Evolutionary conservation across 1,140 invertebrate genomes (phyloP).

Genomic region (Penaeus chinensis): DNA sequence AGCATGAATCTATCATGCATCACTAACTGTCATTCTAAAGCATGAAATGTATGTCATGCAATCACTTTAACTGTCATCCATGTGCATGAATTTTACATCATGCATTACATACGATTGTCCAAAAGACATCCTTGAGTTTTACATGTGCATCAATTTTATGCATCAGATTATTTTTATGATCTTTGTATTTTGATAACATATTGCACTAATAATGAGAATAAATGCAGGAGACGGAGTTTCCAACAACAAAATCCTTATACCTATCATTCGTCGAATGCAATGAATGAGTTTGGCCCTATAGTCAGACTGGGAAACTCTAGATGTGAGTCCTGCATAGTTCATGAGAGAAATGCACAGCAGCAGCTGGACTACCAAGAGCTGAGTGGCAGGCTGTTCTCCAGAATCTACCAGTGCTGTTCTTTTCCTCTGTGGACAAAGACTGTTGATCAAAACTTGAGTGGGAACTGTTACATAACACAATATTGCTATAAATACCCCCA

Average conservation of each 20-base stretch:
- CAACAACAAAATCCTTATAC: slow-evolving; percentile 34
- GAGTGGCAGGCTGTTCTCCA: neutral
- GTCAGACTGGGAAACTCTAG: slow-evolving; percentile 37
- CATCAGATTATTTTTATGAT: slow-evolving; percentile 55
- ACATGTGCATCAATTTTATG: slow-evolving; percentile 50
- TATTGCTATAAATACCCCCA: no score
- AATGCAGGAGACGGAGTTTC: slow-evolving; percentile 50
- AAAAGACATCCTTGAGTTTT: slow-evolving; percentile 53
- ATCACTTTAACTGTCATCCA: slow-evolving; percentile 43
- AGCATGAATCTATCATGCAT: slow-evolving; percentile 44
- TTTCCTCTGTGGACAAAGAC: no score
- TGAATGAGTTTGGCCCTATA: slow-evolving; percentile 38
- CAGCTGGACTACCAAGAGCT: slow-evolving; percentile 27
- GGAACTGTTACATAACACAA: no score
- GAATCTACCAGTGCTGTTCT: no score
- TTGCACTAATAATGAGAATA: slow-evolving; percentile 57
- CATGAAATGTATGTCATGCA: slow-evolving; percentile 40
- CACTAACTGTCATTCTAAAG: slow-evolving; percentile 34
- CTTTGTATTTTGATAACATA: slow-evolving; percentile 62
- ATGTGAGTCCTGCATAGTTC: slow-evolving; percentile 47
- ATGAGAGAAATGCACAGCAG: slow-evolving; percentile 41
- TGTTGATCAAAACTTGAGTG: no score
- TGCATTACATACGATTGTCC: slow-evolving; percentile 42
- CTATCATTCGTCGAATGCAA: slow-evolving; percentile 30
- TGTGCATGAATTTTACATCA: slow-evolving; percentile 30